Evolutionary conservation across 2,797 vertebrate genomes (phyloP), one percentile per base, ranked within the genome.

Genomic region (Hemibagrus guttatus): DNA sequence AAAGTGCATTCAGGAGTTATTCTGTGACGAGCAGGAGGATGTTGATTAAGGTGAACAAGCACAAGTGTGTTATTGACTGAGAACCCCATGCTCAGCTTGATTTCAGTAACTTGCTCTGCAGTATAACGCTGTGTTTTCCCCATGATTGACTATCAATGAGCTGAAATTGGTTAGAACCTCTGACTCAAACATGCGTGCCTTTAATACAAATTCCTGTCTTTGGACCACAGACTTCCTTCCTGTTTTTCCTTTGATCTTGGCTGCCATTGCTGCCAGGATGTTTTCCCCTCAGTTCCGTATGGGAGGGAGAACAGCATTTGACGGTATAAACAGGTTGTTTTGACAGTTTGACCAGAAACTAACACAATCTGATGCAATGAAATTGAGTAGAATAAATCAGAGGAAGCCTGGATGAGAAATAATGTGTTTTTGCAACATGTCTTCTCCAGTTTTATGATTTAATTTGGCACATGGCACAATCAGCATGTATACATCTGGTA

Each of bases 391-490:
- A 87, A 87, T 42, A 78, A 87, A 87, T 83, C 26, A 84, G 90
- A 91, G 91, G 90, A n/a, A 93, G 92, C 89, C 93, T 92, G 92
- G 89, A 93, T 94, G 91, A 92, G 93, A 90, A 93, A 87, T 88
- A 89, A 91, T 88, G 88, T 89, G 61, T 90, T 88, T 90, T 92
- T 94, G 95, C 95, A 95, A 94, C 92, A 93, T 92, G 91, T 95
- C 92, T 92, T 95, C 92, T 93, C 94, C 89, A 92, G 93, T 94
- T 96, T 95, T 94, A 95, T 94, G 93, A 93, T 95, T 96, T 96
- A 96, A 96, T 96, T 96, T 96, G 95, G 96, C 95, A 96, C 96
- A 95, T 96, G 96, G 95, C 95, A 96, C 95, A 96, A 95, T 96
- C 95, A 96, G 95, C 94, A 95, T 95, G 94, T 95, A 96, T 96